Percentiles rank a stretch among this genome's conserved stretches.
These are phyloP conservation scores for Pristionchus arcanus DNA, from an alignment of 2,888 invertebrate genomes.

Conservation along the genomic window DNA sequence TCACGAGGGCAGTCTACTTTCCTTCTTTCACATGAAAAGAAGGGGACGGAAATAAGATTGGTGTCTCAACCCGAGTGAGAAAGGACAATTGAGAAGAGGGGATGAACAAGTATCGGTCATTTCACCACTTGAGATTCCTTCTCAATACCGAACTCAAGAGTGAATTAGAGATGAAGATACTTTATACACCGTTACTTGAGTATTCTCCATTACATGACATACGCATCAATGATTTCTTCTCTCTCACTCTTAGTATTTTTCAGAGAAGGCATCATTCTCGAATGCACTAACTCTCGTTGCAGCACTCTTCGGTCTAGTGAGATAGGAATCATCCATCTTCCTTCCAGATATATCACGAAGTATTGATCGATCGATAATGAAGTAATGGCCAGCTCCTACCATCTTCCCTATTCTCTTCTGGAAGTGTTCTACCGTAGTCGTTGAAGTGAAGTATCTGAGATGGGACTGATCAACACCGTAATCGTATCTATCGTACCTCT, in stretches of 20 bases:
- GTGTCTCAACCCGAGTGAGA: slow-evolving; percentile 31
- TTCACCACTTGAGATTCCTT: slow-evolving; percentile 22
- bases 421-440: slow-evolving; percentile 35
- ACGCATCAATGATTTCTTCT: neutral
- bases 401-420: slow-evolving; percentile 53
- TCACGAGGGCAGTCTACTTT: slow-evolving; percentile 28
- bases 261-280: slow-evolving; percentile 51
- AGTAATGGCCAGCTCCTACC: neutral
- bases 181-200: slow-evolving; percentile 37
- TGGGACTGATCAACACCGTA: neutral
- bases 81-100: slow-evolving; percentile 18
- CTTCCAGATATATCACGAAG: slow-evolving; percentile 41
- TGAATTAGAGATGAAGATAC: slow-evolving; percentile 15
- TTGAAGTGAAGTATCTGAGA: slow-evolving; percentile 49
- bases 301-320: slow-evolving; percentile 48
- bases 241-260: neutral
- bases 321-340: slow-evolving; percentile 40
- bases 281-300: slow-evolving; percentile 28
- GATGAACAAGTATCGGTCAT: slow-evolving; percentile 25
- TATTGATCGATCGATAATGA: slow-evolving; percentile 21
- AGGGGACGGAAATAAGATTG: slow-evolving; percentile 51
- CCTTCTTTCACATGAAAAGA: neutral
- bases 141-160: neutral
- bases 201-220: neutral
- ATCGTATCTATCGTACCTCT: slow-evolving; percentile 13